Evolutionary conservation across 1,140 invertebrate genomes (phyloP).

Genomic region (Aphaenogaster rudis): DNA sequence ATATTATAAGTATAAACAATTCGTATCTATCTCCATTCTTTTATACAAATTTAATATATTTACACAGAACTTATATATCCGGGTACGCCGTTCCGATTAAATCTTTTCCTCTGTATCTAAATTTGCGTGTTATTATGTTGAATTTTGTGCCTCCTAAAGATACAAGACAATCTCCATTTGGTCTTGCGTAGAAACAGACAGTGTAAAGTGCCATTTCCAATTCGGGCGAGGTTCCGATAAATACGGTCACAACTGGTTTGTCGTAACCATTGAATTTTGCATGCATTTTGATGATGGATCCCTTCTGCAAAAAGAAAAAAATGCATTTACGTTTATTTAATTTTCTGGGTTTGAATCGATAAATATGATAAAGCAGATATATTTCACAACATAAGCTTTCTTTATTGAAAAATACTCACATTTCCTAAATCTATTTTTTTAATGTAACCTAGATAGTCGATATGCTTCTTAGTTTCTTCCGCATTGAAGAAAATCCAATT

Average conservation of each 20-base stretch:
- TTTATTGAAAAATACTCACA: slow-evolving; percentile 87
- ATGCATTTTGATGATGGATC: slow-evolving; percentile 92
- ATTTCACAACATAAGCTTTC: background rate
- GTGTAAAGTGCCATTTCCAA: slow-evolving; percentile 97
- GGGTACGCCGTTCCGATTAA: slow-evolving; percentile 94
- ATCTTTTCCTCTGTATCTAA: slow-evolving; percentile 91
- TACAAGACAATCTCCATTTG: slow-evolving; percentile 91
- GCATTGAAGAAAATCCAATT: slow-evolving; percentile 95
- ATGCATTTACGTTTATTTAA: background rate
- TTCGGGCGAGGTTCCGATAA: slow-evolving; percentile 97
- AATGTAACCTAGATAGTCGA: slow-evolving; percentile 94
- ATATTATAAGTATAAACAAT: background rate
- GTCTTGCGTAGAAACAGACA: slow-evolving; percentile 92
- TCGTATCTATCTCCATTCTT: background rate
- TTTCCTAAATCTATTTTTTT: slow-evolving; percentile 91
- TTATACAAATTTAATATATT: background rate
- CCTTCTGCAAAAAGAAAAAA: slow-evolving; percentile 90
- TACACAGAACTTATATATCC: slow-evolving; percentile 88
- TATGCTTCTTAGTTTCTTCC: slow-evolving; percentile 90
- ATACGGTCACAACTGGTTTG: slow-evolving; percentile 93
- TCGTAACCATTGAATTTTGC: slow-evolving; percentile 91
- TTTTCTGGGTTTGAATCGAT: background rate
- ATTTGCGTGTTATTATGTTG: slow-evolving; percentile 91
- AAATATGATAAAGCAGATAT: background rate
- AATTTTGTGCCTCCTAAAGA: slow-evolving; percentile 91